phyloP scores from a whole-genome alignment of 1,140 invertebrate species.

The Aphelinus certus region DNA sequence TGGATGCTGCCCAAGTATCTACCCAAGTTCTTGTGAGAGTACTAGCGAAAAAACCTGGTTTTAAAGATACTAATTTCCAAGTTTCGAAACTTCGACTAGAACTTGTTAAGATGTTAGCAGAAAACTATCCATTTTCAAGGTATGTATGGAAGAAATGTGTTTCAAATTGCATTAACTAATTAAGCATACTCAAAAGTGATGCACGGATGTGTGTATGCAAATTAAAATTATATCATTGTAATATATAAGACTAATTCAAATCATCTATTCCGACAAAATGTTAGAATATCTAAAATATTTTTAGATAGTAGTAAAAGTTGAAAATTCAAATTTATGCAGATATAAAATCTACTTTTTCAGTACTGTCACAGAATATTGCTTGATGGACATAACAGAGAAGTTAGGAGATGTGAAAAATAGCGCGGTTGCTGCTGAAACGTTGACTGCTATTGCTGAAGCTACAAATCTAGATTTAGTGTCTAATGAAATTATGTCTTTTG shows the following conservation, averaged over 20 bases:
- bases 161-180: not conserved
- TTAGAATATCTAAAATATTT: slow-evolving; percentile 8
- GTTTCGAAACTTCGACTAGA: slow-evolving; percentile 87
- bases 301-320: slow-evolving; percentile 21
- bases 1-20: slow-evolving; percentile 73
- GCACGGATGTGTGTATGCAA: no score
- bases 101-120: slow-evolving; percentile 78
- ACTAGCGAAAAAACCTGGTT: slow-evolving; percentile 86
- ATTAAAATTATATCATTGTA: no score
- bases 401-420: slow-evolving; percentile 87
- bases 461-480: slow-evolving; percentile 81
- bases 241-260: no score
- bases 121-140: slow-evolving; percentile 78
- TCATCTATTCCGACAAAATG: not conserved
- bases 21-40: slow-evolving; percentile 80
- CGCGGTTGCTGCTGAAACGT: slow-evolving; percentile 72
- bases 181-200: not conserved
- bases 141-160: slow-evolving; percentile 52
- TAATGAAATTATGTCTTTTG: slow-evolving; percentile 75
- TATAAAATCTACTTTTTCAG: slow-evolving; percentile 55
- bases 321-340: slow-evolving; percentile 12
- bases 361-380: slow-evolving; percentile 77
- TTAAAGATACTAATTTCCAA: slow-evolving; percentile 94
- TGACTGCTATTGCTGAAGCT: slow-evolving; percentile 81
- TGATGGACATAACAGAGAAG: slow-evolving; percentile 86